Percentiles rank a stretch among this genome's conserved stretches.
Conservation (phyloP, 2,888 invertebrate genomes). For the Heliothis peltigera region DNA sequence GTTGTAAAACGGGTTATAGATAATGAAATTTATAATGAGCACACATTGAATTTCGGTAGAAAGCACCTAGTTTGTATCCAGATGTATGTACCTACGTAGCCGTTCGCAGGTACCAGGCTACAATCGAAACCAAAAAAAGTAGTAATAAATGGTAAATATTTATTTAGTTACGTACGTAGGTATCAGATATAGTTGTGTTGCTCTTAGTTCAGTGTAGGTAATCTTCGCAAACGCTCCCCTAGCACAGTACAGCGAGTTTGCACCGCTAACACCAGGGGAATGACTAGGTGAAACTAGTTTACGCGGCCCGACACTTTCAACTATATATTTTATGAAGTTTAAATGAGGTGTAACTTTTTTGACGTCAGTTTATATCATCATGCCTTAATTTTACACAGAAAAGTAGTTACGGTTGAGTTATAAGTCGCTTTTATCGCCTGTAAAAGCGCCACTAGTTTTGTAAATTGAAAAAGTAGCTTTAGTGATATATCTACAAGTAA, state of each 20-base stretch:
- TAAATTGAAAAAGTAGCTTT: not conserved
- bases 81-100: too few relatives aligned
- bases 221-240: constrained; percentile 11
- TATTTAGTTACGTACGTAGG: too few relatives aligned
- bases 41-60: too few relatives aligned
- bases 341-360: not conserved
- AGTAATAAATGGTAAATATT: too few relatives aligned
- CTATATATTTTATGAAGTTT: constrained; percentile 16
- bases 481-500: not conserved
- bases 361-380: not conserved
- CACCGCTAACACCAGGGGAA: constrained; percentile 8
- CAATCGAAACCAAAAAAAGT: too few relatives aligned
- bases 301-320: not conserved
- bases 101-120: too few relatives aligned
- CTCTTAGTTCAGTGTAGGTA: constrained; percentile 7
- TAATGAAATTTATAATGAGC: too few relatives aligned
- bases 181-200: not conserved
- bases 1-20: too few relatives aligned
- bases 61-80: too few relatives aligned
- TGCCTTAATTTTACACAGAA: not conserved
- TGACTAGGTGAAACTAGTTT: constrained; percentile 19
- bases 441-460: too few relatives aligned
- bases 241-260: constrained; percentile 4
- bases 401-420: not conserved
- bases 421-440: too few relatives aligned